Conservation (phyloP, 2,113 vertebrate species). For the Physeter macrocephalus region DNA sequence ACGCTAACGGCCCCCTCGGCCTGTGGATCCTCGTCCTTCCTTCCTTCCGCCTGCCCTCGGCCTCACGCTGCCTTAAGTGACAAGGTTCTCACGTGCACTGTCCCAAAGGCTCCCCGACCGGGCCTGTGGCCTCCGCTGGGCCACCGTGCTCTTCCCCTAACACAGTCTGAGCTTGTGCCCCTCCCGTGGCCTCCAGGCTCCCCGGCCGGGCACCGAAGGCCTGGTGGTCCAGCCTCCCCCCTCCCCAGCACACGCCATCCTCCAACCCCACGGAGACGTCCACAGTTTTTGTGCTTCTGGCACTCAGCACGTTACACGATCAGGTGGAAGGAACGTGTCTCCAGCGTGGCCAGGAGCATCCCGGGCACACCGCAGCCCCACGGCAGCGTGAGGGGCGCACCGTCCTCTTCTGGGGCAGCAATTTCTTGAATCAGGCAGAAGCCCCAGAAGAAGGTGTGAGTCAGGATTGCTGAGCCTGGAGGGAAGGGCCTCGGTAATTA, state of each 20-base stretch:
- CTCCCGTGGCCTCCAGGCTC: not conserved
- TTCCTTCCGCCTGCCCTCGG: fast-evolving
- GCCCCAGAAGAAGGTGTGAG: not conserved
- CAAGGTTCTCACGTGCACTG: fast-evolving
- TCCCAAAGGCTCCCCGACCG: no score
- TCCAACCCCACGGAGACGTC: fast-evolving
- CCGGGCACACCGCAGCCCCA: not conserved
- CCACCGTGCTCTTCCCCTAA: not conserved
- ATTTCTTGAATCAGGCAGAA: not conserved
- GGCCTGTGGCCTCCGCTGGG: not conserved
- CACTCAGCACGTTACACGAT: fast-evolving
- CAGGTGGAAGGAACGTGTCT: no score
- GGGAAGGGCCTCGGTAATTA: fast-evolving
- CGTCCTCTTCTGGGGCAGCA: not conserved
- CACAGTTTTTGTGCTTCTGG: fast-evolving
- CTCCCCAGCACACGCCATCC: fast-evolving
- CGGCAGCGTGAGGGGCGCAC: fast-evolving
- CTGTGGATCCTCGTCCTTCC: fast-evolving
- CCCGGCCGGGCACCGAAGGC: fast-evolving
- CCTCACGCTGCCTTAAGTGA: fast-evolving
- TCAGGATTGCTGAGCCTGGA: fast-evolving
- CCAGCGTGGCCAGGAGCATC: not conserved
- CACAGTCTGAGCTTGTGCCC: fast-evolving
- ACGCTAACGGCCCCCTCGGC: not conserved
- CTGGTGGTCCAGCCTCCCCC: not conserved